phyloP scores from a whole-genome alignment of 2,797 vertebrate species.

The Onychomys arenicola region DNA sequence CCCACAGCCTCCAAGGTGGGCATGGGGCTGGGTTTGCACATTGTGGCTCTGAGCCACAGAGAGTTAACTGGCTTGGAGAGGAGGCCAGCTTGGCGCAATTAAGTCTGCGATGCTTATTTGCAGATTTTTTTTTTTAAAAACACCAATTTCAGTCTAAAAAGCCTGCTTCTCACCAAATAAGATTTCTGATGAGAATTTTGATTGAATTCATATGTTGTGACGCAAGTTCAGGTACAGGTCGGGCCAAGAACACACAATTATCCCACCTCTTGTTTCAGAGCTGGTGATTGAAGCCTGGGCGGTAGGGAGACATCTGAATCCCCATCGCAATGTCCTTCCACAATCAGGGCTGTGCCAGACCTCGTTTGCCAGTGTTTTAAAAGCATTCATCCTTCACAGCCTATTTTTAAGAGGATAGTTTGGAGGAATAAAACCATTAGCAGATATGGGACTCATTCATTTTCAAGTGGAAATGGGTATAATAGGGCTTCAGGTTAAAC shows the following conservation, averaged over 20 bases:
- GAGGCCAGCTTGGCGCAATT: neutral
- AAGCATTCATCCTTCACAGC: neutral
- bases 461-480: neutral
- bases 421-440: neutral
- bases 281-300: neutral
- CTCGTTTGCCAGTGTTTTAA: neutral
- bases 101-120: neutral
- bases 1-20: neutral
- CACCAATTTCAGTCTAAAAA: constrained; percentile 31
- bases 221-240: neutral
- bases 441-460: neutral
- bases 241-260: neutral
- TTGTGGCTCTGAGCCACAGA: neutral
- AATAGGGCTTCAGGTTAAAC: no score
- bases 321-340: neutral
- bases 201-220: constrained; percentile 1
- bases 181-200: constrained; percentile 46
- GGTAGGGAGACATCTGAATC: neutral
- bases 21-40: neutral
- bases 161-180: neutral
- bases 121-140: neutral
- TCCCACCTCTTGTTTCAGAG: neutral
- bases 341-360: accelerated
- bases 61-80: neutral
- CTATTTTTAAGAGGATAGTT: neutral